Conservation (phyloP, 2,113 vertebrate genomes). For the Spilogale gracilis region DNA sequence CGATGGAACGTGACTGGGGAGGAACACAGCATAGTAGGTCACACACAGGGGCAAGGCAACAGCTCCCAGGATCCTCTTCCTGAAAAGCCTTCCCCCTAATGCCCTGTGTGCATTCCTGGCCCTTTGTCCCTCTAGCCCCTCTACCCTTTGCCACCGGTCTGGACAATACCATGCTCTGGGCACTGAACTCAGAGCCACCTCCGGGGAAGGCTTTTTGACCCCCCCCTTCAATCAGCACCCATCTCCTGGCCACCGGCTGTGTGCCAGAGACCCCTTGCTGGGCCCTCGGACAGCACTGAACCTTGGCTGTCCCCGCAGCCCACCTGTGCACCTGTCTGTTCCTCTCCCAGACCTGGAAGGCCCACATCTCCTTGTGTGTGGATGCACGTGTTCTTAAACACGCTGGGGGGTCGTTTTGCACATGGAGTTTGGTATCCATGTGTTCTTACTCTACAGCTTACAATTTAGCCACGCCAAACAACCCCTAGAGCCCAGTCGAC, state of each 20-base stretch:
- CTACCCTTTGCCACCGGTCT: not conserved
- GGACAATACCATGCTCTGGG: not conserved
- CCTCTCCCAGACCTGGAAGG: not conserved
- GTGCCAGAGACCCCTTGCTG: not conserved
- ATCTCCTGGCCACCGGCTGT: not conserved
- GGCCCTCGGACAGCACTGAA: not conserved
- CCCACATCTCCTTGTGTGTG: not conserved
- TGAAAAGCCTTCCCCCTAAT: not conserved
- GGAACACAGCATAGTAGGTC: not conserved
- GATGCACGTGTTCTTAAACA: not conserved
- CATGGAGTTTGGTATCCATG: not conserved
- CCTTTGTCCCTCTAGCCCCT: not conserved
- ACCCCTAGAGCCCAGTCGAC: not conserved
- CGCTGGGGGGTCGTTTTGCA: not conserved
- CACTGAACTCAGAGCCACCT: not conserved
- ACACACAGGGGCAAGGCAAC: not conserved
- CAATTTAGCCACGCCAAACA: not conserved
- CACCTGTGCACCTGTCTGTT: not conserved
- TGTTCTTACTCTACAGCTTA: not conserved
- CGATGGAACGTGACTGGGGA: slow-evolving; percentile 93
- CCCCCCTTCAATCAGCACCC: not conserved
- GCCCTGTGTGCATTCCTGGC: fast-evolving
- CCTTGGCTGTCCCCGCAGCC: not conserved
- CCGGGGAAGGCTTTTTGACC: not conserved
- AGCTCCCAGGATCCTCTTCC: not conserved